Percentiles rank a stretch among this genome's conserved stretches.
Conservation (phyloP, 2,113 vertebrate genomes). For the Hippocampus zosterae region DNA sequence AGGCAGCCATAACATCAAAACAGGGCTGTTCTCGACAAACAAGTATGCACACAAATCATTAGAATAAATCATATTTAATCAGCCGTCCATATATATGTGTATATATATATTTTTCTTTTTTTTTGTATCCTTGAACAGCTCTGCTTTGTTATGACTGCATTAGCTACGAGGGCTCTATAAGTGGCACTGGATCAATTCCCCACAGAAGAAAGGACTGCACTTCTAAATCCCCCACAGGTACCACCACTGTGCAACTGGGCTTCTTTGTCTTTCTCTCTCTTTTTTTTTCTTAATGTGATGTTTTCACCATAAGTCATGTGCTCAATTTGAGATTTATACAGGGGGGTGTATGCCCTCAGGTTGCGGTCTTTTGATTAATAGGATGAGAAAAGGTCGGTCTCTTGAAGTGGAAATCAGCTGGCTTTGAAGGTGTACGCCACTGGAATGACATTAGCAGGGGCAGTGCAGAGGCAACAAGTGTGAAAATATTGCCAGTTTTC, state of each 20-base stretch:
- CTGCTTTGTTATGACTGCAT: constrained; percentile 81
- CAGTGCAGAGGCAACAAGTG: background rate
- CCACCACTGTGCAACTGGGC: constrained; percentile 53
- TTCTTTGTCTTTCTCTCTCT: constrained; percentile 34
- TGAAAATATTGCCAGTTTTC: background rate
- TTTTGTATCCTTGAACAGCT: constrained; percentile 73
- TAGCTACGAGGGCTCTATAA: constrained; percentile 73
- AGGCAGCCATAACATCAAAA: constrained; percentile 66
- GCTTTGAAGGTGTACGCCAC: constrained; percentile 12
- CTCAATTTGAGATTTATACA: background rate
- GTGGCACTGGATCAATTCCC: constrained; percentile 69
- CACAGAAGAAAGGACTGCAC: constrained; percentile 64
- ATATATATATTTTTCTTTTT: constrained; percentile 26
- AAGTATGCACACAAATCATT: constrained; percentile 27
- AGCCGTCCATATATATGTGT: constrained; percentile 45
- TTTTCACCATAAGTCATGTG: constrained; percentile 7
- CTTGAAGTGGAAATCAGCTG: constrained; percentile 23
- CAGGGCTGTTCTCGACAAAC: constrained; percentile 66
- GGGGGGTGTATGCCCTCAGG: background rate
- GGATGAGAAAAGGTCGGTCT: constrained; percentile 15
- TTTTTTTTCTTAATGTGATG: constrained; percentile 6
- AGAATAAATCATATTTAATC: constrained; percentile 30
- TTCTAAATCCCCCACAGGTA: constrained; percentile 75
- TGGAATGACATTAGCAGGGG: constrained; percentile 36
- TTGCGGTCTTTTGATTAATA: background rate